Conservation (phyloP, 2,888 invertebrate genomes). For the Autographa pulchrina region DNA sequence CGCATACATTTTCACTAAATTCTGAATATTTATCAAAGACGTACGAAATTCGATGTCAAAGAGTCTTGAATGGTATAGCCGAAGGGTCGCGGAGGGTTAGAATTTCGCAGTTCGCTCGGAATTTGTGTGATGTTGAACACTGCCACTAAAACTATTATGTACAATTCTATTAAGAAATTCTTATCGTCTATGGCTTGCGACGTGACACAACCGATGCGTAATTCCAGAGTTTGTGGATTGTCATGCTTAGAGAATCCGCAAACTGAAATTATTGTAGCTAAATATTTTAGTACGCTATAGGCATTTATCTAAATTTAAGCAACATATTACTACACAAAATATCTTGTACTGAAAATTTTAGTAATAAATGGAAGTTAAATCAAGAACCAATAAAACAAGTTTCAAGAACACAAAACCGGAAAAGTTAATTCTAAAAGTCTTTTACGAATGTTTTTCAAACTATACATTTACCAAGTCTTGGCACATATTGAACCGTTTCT, state of each 20-base stretch:
- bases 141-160: constrained; percentile 68
- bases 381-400: too few relatives aligned
- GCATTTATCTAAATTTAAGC: too few relatives aligned
- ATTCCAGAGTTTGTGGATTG: constrained; percentile 15
- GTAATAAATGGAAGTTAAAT: too few relatives aligned
- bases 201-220: constrained; percentile 23
- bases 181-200: constrained; percentile 42
- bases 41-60: constrained; percentile 70
- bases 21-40: constrained; percentile 67
- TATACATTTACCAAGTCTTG: too few relatives aligned
- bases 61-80: constrained; percentile 66
- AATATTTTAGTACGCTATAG: not conserved
- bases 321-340: too few relatives aligned
- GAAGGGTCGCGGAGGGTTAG: constrained; percentile 62
- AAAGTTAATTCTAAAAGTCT: too few relatives aligned
- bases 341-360: too few relatives aligned
- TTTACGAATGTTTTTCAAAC: too few relatives aligned
- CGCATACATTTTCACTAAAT: constrained; percentile 59
- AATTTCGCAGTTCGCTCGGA: constrained; percentile 69
- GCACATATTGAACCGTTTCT: too few relatives aligned
- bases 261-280: not conserved
- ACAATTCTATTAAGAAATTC: constrained; percentile 69
- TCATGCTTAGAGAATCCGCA: not conserved
- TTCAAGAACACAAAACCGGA: too few relatives aligned
- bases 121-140: constrained; percentile 72